Base-by-base conservation (phyloP, 2,888 invertebrate species). In the Chalcosyrphus nemorum region DNA sequence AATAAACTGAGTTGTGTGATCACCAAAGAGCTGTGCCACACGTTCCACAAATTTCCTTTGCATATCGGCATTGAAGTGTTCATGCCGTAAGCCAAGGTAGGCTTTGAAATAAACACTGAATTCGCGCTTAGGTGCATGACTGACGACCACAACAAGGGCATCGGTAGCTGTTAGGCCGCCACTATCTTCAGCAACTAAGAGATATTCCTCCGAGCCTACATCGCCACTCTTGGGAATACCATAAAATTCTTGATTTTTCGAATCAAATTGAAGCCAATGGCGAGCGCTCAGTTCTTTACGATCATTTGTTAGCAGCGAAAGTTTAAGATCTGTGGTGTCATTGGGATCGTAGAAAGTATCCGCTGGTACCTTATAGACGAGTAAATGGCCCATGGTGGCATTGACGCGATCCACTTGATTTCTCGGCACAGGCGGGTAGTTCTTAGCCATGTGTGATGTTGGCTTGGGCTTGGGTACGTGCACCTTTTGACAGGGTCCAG, bases 341-440 rank as follows among this genome's bases (percentile, higher is more conserved):
- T 97, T 97, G 0, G 95, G 95, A 92, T 98, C 98, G 91, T 95
- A 97, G 93, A 98, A 98, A 1, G 97, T 96, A 89, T 98, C 97
- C 94, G 95, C 94, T 7, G 97, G 97, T 86, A 98, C 97, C 91
- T 94, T 95, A 89, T 94, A 96, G 2, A 96, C 93, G 38, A 97
- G 93, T 87, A 98, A 92, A 88, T 96, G 95, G 19, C 98, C 98
- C 13, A 95, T 95, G 2, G 95, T 95, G 47, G 97, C 97, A 82
- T 95, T 95, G 71, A 98, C 93, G 81, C 94, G 94, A 92, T 97
- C 96, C 24, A 98, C 95, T 89, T 96, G 96, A 92, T 97, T 97
- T 82, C 97, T 93, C 2, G 96, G 93, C 88, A 95, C 93, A 2
- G 98, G 97, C 71, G 95, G 94, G 89, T 93, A 94, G 86, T 97